phyloP scores from a whole-genome alignment of 2,113 vertebrate genomes.

The Cyrtonyx montezumae region DNA sequence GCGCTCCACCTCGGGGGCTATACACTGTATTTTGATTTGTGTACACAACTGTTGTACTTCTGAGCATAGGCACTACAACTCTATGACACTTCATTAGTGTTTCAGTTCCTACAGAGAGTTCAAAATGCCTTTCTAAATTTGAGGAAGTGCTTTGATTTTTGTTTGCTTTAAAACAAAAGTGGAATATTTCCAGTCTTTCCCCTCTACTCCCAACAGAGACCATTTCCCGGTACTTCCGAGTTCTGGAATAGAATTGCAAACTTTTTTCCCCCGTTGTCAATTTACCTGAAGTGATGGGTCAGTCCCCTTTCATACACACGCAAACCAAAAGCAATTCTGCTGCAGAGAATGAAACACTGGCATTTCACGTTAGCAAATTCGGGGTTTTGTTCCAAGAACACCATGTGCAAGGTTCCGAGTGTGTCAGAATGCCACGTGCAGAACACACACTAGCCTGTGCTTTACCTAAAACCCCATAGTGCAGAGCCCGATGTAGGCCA shows the following conservation, averaged over 20 bases:
- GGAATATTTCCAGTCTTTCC: neutral
- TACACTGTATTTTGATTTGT: neutral
- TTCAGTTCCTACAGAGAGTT: neutral
- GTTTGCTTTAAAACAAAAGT: neutral
- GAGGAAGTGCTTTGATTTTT: neutral
- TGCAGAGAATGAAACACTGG: neutral
- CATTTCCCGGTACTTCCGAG: neutral
- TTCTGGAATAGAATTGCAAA: neutral
- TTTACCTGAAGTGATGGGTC: neutral
- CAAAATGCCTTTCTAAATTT: neutral
- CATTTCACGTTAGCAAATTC: neutral
- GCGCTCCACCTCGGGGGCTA: neutral
- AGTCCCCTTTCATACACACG: neutral
- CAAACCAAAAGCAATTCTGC: neutral
- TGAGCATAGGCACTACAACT: neutral
- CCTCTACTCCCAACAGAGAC: neutral
- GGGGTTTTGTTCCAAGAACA: neutral
- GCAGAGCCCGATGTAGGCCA: neutral
- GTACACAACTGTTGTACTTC: neutral
- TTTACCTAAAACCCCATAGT: neutral
- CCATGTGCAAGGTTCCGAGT: neutral
- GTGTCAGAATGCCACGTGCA: rapidly evolving
- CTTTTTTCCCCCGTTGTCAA: neutral
- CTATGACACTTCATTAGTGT: neutral
- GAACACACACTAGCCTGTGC: neutral